Conservation (phyloP, 2,888 invertebrate genomes). For the Ophioninae sp. region DNA sequence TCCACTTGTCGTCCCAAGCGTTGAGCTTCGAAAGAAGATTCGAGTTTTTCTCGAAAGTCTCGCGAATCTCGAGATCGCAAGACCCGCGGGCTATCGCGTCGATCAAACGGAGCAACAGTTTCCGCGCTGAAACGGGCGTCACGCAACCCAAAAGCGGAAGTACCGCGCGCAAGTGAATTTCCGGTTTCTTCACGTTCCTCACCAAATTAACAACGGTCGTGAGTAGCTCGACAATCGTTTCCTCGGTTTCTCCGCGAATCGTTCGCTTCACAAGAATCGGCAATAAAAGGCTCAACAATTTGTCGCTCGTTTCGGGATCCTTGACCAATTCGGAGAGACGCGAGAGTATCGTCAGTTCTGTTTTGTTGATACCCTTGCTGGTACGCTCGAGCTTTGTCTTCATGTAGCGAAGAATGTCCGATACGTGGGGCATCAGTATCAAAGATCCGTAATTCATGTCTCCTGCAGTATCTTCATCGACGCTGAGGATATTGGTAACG, state of each 20-base stretch:
- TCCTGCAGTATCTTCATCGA: conserved; percentile 53
- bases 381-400: conserved; percentile 85
- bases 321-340: conserved; percentile 89
- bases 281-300: conserved; percentile 86
- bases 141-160: conserved; percentile 89
- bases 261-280: conserved; percentile 88
- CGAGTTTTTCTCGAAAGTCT: conserved; percentile 82
- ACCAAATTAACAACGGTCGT: conserved; percentile 89
- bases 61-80: conserved; percentile 72
- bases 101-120: conserved; percentile 86
- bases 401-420: conserved; percentile 87
- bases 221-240: conserved; percentile 87
- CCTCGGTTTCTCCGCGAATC: conserved; percentile 84
- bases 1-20: conserved; percentile 92
- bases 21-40: conserved; percentile 88
- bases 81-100: conserved; percentile 83
- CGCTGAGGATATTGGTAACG: conserved; percentile 68
- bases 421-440: conserved; percentile 88
- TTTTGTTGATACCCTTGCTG: conserved; percentile 85
- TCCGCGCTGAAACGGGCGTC: conserved; percentile 85
- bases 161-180: conserved; percentile 86
- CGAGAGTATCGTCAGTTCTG: conserved; percentile 89
- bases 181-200: conserved; percentile 85
- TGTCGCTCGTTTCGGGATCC: conserved; percentile 86
- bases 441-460: conserved; percentile 88